phyloP scores from a whole-genome alignment of 2,113 vertebrate species.

The Sisor rabdophorus region DNA sequence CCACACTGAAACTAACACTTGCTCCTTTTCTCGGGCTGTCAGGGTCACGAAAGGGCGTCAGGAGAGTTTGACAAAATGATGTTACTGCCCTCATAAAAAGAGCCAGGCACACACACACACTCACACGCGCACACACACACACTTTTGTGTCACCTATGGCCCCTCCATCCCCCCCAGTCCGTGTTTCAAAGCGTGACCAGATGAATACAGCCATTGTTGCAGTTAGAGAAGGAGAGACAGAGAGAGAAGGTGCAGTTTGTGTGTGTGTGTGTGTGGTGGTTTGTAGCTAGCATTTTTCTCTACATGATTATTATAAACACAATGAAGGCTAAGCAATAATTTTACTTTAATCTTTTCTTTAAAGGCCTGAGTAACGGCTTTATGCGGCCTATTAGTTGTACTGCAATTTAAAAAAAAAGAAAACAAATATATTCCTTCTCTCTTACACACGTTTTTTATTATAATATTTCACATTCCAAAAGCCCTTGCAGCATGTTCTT shows the following conservation, averaged over 20 bases:
- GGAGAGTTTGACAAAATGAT: slow-evolving; percentile 69
- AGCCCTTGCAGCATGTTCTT: slow-evolving; percentile 7
- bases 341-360: slow-evolving; percentile 49
- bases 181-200: slow-evolving; percentile 72
- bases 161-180: slow-evolving; percentile 57
- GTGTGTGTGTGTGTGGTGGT: slow-evolving; percentile 36
- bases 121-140: slow-evolving; percentile 31
- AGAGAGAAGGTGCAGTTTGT: not conserved
- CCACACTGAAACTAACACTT: slow-evolving; percentile 51
- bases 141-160: slow-evolving; percentile 63
- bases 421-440: slow-evolving; percentile 1
- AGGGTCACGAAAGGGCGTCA: slow-evolving; percentile 55
- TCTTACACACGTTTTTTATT: slow-evolving; percentile 6
- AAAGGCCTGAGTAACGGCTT: slow-evolving; percentile 38
- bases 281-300: slow-evolving; percentile 39
- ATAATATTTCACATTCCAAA: slow-evolving; percentile 8
- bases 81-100: slow-evolving; percentile 66
- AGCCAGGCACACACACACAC: slow-evolving; percentile 37
- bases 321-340: slow-evolving; percentile 43
- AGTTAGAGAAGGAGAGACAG: slow-evolving; percentile 50
- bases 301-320: slow-evolving; percentile 46
- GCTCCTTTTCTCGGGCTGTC: slow-evolving; percentile 56
- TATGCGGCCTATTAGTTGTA: slow-evolving; percentile 26
- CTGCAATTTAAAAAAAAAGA: slow-evolving; percentile 6
- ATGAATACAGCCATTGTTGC: slow-evolving; percentile 74